Evolutionary conservation across 2,888 invertebrate genomes (phyloP), one percentile per base, ranked within the genome.

Genomic region (Leucophenga maculata): DNA sequence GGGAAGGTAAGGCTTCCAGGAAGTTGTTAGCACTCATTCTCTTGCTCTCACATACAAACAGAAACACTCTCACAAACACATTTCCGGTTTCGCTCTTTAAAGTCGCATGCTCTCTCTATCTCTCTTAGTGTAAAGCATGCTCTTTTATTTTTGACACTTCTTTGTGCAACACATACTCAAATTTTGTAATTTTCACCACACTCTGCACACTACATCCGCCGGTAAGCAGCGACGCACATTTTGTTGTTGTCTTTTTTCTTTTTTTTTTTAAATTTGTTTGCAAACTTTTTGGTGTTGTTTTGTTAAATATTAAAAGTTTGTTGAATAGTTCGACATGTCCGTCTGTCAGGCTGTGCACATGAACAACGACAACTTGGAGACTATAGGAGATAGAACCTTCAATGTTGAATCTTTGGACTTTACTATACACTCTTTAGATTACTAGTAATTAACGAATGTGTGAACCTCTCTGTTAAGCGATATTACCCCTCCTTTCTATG

Each of bases 111-210:
- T 16, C 57, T 1, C 31, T 26, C 20, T 9, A n/a, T 32, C 32
- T 26, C 26, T 26, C 26, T 26, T 26, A 6, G 50, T n/a, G 1
- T 50, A 13, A 16, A 6, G 13, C 50, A n/a, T 13, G 1, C 50
- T 16, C 18, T 50, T n/a, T 50, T 3, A 50, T n/a, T 50, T 50
- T 50, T 50, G 50, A 50, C 50, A 50, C 1, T 50, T 50, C 50
- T 50, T 50, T 50, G 18, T 18, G 50, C 50, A 50, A 6, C 1
- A 50, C 2, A 16, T 50, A 4, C 50, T 8, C 13, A 50, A n/a
- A n/a, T n/a, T 18, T 50, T 13, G 6, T 55, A 18, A 54, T 79
- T 83, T 83, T 78, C 77, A 82, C 82, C 80, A 82, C 75, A 83
- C 83, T 78, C 73, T 72, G 62, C 65, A 69, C 67, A 72, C 44